Percentiles rank a stretch among this genome's conserved stretches.
phyloP scores from a whole-genome alignment of 2,888 invertebrate genomes.

The Sipha maydis region DNA sequence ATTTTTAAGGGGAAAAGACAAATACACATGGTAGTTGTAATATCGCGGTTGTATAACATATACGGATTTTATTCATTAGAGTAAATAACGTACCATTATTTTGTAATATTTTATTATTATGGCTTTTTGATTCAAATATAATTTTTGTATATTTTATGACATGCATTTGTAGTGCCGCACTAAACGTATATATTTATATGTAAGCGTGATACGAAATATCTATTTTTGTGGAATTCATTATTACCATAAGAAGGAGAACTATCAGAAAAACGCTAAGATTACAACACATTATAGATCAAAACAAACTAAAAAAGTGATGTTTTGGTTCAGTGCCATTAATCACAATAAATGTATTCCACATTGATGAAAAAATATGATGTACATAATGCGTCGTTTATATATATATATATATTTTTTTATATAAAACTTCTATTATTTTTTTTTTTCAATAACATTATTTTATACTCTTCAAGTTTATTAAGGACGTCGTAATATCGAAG shows the following conservation, averaged over 20 bases:
- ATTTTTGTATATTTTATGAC: neutral
- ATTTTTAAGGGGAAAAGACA: no score
- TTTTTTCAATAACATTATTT: conserved; percentile 15
- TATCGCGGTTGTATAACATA: no score
- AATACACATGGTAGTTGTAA: no score
- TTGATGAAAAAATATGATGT: neutral
- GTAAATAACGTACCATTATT: neutral
- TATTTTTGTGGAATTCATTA: neutral
- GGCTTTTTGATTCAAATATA: neutral
- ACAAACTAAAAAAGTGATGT: conserved; percentile 31
- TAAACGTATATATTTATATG: neutral
- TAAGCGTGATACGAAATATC: neutral
- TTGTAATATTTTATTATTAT: neutral
- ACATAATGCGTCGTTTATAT: neutral
- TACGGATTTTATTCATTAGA: neutral
- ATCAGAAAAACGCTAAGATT: neutral
- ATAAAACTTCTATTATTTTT: neutral
- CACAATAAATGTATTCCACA: conserved; percentile 5
- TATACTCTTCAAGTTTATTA: neutral
- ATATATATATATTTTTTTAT: no score
- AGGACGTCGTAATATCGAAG: neutral
- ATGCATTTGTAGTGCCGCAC: neutral
- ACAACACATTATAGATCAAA: neutral
- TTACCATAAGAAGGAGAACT: neutral
- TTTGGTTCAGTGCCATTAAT: neutral